Conservation (phyloP, 2,888 invertebrate species). For the Lathronympha strigana region DNA sequence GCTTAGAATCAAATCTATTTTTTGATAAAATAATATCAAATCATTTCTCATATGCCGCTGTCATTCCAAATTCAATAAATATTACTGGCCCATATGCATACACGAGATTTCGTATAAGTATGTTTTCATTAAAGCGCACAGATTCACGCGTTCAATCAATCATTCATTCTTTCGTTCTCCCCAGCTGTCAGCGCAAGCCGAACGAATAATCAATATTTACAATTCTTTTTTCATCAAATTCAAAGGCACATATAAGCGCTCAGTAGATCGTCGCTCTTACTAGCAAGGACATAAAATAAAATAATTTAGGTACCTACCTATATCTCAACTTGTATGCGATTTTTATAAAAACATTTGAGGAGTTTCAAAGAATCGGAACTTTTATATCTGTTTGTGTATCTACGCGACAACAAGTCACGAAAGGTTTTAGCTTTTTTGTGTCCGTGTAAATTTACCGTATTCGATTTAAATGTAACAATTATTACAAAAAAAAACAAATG, state of each 20-base stretch:
- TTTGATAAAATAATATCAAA: too few relatives aligned
- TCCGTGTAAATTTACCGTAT: too few relatives aligned
- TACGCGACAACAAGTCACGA: too few relatives aligned
- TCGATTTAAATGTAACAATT: too few relatives aligned
- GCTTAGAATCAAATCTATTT: too few relatives aligned
- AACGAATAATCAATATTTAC: constrained; percentile 38
- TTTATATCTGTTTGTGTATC: too few relatives aligned
- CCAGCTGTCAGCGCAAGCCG: constrained; percentile 30
- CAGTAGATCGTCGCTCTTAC: background rate
- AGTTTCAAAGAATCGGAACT: too few relatives aligned
- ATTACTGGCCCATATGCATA: background rate
- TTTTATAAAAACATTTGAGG: too few relatives aligned
- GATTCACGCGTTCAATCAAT: constrained; percentile 25
- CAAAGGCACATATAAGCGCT: background rate
- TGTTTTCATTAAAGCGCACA: constrained; percentile 29
- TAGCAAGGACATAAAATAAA: background rate
- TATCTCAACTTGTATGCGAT: too few relatives aligned
- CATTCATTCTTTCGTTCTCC: constrained; percentile 35
- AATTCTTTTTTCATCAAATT: constrained; percentile 32
- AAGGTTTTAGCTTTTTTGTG: too few relatives aligned
- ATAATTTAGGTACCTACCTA: too few relatives aligned
- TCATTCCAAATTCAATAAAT: constrained; percentile 4
- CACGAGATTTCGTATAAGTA: constrained; percentile 10
- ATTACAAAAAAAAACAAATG: too few relatives aligned
- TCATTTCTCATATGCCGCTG: constrained; percentile 1